Conservation (phyloP, 92 coral and sea anemone genomes). For the Palythoa heliodiscus region DNA sequence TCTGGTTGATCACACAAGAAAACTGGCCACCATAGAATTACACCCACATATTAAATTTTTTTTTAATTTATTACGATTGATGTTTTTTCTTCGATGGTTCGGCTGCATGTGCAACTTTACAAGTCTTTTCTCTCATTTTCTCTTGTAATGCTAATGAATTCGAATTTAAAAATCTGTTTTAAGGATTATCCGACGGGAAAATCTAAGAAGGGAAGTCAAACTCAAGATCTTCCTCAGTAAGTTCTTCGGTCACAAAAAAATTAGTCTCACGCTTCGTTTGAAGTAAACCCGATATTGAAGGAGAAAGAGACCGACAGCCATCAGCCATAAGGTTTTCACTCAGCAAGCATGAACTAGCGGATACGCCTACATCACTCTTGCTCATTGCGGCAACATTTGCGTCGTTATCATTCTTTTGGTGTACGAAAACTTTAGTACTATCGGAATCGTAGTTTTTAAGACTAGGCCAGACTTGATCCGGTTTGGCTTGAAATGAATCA, state of each 20-base stretch:
- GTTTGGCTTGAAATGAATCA: no score
- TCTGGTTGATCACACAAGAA: no score
- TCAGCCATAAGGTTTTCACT: background rate
- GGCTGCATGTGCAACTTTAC: background rate
- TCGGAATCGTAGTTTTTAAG: background rate
- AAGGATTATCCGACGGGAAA: background rate
- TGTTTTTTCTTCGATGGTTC: conserved; percentile 19
- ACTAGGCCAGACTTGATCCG: no score
- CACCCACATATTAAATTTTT: background rate
- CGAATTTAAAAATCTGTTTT: background rate
- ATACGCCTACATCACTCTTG: background rate
- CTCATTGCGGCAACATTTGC: background rate
- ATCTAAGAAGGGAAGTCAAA: conserved; percentile 63
- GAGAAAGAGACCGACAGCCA: background rate
- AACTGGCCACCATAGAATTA: no score
- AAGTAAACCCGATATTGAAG: background rate
- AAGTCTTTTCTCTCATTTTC: background rate
- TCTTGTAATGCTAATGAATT: background rate
- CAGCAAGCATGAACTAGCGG: background rate
- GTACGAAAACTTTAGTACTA: background rate
- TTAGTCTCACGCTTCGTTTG: background rate
- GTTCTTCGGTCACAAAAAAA: conserved; percentile 74
- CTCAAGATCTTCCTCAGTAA: conserved; percentile 79
- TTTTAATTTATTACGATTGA: background rate
- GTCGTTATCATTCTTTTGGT: background rate